Base-by-base conservation (phyloP, 2,797 vertebrate species). In the Esox masquinongy region DNA sequence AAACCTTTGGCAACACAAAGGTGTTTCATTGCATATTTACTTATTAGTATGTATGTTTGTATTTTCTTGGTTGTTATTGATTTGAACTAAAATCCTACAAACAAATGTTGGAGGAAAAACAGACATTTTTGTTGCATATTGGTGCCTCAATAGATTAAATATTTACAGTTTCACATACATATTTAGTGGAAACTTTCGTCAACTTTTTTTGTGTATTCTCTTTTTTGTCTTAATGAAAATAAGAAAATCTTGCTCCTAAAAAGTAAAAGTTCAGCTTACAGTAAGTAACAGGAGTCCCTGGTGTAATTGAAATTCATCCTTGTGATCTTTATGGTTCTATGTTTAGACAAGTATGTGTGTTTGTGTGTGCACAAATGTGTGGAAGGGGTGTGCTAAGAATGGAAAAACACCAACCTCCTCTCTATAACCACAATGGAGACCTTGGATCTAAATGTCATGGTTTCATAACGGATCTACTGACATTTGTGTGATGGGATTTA, bases 401-500 rank as follows among this genome's bases (percentile, higher is more conserved):
- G 90, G 86, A 88, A 86, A 91, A 91, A 90, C 92, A 92, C 86
- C 86, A 89, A 88, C 88, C 90, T 86, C 85, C 88, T 91, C n/a
- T 61, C 89, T 88, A 91, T 90, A 92, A 92, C 91, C 89, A 94
- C 91, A 93, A 93, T 92, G 87, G 89, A 93, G 89, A 93, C 90
- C 89, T 93, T 92, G 88, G 90, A 92, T 93, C 90, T 94, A 94
- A 95, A 94, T 95, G 94, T 94, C 94, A 95, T 89, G 92, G 92
- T 94, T 94, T 95, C 94, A 94, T 93, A 93, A 93, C 90, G 82
- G 91, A 94, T 94, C 91, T 91, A 89, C 90, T 95, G 94, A 93
- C 93, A 94, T 95, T 95, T 95, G 89, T 94, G 92, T 94, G 93
- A 94, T 94, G 93, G 92, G 93, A 94, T 91, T 92, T 94, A 92